Evolutionary conservation across 2,797 vertebrate genomes (phyloP).

Genomic region (Myotis planiceps): DNA sequence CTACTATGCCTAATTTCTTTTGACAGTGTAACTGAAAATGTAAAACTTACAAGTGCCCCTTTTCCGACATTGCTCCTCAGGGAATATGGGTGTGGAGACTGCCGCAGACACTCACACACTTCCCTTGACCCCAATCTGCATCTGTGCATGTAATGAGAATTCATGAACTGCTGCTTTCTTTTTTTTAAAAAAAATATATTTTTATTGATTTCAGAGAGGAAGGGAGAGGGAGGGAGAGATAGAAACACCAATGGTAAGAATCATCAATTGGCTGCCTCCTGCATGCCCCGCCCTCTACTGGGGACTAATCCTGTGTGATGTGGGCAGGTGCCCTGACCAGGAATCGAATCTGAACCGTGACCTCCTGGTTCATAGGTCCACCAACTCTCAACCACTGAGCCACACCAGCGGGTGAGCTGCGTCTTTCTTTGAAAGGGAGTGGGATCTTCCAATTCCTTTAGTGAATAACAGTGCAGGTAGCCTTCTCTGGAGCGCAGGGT

Average conservation of each 20-base stretch:
- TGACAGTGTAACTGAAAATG: constrained; percentile 73
- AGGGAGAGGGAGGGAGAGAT: too few relatives aligned
- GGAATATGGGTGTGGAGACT: background rate
- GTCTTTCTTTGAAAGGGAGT: constrained; percentile 31
- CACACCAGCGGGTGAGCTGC: too few relatives aligned
- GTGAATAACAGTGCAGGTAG: background rate
- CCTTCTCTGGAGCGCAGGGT: background rate
- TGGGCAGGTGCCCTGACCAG: too few relatives aligned
- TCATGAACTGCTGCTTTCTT: constrained; percentile 42
- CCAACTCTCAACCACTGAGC: too few relatives aligned
- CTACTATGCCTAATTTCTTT: constrained; percentile 47
- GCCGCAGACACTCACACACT: background rate
- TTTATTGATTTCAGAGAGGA: too few relatives aligned
- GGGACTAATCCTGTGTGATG: too few relatives aligned
- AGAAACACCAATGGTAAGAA: too few relatives aligned
- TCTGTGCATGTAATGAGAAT: constrained; percentile 61
- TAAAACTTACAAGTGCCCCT: constrained; percentile 58
- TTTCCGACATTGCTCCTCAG: background rate
- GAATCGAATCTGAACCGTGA: too few relatives aligned
- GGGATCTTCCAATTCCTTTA: background rate
- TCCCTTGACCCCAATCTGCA: constrained; percentile 64
- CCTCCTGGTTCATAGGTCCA: too few relatives aligned
- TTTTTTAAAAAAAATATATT: too few relatives aligned
- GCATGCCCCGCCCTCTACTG: too few relatives aligned
- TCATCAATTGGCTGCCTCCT: too few relatives aligned